Base-by-base conservation (phyloP, 2,888 invertebrate genomes). In the Idaea aversata region DNA sequence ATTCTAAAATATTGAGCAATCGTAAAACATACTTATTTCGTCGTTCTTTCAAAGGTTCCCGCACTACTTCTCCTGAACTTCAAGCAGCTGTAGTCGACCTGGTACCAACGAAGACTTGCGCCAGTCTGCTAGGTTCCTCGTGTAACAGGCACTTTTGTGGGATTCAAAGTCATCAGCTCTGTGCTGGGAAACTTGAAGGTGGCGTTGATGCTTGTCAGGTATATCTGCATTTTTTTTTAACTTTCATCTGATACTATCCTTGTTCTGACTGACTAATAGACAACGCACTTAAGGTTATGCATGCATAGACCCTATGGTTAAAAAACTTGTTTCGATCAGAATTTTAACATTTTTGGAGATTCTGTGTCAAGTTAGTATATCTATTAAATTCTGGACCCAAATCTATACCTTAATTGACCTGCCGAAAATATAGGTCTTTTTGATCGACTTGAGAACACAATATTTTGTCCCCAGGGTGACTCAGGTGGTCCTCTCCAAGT, bases 401-500 rank as follows among this genome's bases (percentile, higher is more conserved):
- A n/a, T n/a, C n/a, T n/a, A n/a, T n/a, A n/a, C n/a, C 25, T 25
- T 25, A 25, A 25, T 25, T 25, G 25, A 25, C 3, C 1, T 25
- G 2, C 25, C 25, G 25, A 25, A 25, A 25, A 25, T 25, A 25
- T 25, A 25, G 25, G 3, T 25, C n/a, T 25, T 25, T 25, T 25
- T 25, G 25, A 25, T 25, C 25, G 3, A 25, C 25, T 25, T 25
- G 25, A 25, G 25, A 47, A 47, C 13, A 4, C 4, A 47, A 47
- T 47, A 10, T 47, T 10, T 47, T 47, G 47, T 47, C 74, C 87
- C 57, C 83, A 95, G 94, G 96, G 96, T 62, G 96, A 96, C 83
- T 95, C 95, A 7, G 96, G 96, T 6, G 95, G 95, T 4, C 96
- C 96, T 0, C 84, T 96, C 16, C 89, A 93, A 72, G 79, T 94